Evolutionary conservation across 1,140 invertebrate genomes (phyloP).

Genomic region (Pectinophora gossypiella): DNA sequence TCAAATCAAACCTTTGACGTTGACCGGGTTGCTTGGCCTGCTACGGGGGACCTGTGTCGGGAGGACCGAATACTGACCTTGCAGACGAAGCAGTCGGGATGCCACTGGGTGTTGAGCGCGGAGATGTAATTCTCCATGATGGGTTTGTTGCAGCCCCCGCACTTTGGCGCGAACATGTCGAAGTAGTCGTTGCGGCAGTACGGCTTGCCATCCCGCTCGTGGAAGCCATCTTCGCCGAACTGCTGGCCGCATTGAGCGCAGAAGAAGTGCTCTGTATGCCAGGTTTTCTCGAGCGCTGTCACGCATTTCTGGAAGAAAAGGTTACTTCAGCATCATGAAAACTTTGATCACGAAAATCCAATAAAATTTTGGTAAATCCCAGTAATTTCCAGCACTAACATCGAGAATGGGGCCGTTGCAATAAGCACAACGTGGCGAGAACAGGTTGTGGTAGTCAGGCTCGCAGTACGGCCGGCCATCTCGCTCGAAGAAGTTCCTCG

Average conservation of each 20-base stretch:
- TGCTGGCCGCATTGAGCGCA: constrained; percentile 98
- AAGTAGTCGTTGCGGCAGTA: constrained; percentile 98
- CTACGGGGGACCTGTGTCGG: background rate
- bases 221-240: constrained; percentile 97
- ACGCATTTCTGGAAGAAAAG: constrained; percentile 94
- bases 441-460: constrained; percentile 97
- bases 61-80: constrained; percentile 84
- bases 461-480: constrained; percentile 98
- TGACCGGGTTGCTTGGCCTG: too few relatives aligned
- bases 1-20: constrained; percentile 10
- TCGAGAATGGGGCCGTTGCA: constrained; percentile 99
- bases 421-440: constrained; percentile 98
- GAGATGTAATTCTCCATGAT: constrained; percentile 99
- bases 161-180: constrained; percentile 99
- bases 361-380: too few relatives aligned
- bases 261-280: constrained; percentile 99
- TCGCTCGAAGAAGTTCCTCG: constrained; percentile 98
- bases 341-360: too few relatives aligned
- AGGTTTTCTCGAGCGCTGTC: constrained; percentile 97
- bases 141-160: constrained; percentile 95
- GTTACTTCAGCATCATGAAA: constrained; percentile 16
- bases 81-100: constrained; percentile 99
- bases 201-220: constrained; percentile 94
- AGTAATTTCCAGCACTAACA: constrained; percentile 83
- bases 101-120: constrained; percentile 98